These are phyloP conservation scores for Myotis daubentonii DNA, from an alignment of 2,797 vertebrate species.

Conservation along the genomic window DNA sequence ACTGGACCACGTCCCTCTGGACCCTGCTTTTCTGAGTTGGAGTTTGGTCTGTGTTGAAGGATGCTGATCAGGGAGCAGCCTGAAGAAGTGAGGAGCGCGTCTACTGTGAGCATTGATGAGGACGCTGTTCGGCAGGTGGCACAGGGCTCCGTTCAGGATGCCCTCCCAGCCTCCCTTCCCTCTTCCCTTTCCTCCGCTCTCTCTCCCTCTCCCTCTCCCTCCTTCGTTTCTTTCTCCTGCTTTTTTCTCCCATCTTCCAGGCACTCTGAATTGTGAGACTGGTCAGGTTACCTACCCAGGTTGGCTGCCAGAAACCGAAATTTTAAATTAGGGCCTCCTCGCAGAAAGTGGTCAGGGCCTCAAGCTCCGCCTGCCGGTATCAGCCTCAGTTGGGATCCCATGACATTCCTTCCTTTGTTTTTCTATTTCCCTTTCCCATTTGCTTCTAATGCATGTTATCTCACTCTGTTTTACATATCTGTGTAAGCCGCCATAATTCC, in stretches of 20 bases:
- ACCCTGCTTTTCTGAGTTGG: neutral
- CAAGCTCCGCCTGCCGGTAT: neutral
- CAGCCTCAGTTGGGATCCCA: neutral
- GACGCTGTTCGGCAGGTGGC: fast-evolving
- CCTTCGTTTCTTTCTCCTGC: fast-evolving
- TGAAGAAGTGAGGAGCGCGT: neutral
- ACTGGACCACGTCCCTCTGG: neutral
- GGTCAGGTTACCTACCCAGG: neutral
- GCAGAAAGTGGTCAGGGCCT: neutral
- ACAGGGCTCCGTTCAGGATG: neutral
- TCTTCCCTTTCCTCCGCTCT: too few relatives aligned
- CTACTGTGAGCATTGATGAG: neutral
- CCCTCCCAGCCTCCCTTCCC: fast-evolving
- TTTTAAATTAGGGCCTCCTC: neutral
- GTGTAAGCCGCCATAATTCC: neutral
- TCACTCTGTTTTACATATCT: neutral
- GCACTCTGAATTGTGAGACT: neutral
- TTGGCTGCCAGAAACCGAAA: neutral
- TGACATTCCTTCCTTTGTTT: neutral
- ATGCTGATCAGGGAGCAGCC: neutral
- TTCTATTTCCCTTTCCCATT: neutral
- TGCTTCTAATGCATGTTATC: neutral
- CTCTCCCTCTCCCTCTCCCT: fast-evolving
- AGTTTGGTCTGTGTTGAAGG: neutral
- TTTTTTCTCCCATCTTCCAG: neutral